Evolutionary conservation across 2,797 vertebrate genomes (phyloP), one percentile per base, ranked within the genome.

Genomic region (Cyclopterus lumpus): DNA sequence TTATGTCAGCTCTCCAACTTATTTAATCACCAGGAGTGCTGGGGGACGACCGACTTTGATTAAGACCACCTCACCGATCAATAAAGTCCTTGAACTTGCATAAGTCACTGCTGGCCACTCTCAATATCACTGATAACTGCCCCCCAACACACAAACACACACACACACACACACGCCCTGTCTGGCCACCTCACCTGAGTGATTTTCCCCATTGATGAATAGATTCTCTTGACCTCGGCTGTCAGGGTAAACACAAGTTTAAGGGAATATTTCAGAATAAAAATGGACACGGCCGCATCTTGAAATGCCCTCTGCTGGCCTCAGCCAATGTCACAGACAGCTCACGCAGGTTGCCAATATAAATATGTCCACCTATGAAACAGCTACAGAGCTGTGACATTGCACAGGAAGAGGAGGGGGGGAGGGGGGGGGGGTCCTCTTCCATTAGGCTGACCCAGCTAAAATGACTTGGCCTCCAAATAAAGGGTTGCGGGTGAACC

Each of bases 61-160:
- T 96, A 96, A 96, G 94, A 95, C 91, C 89, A 90, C 92, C 91
- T 92, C 88, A 82, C 86, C 18, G 81, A 97, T 97, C 96, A 95
- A 96, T 97, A 95, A 94, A 95, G 95, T 93, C 96, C 95, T 96
- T 97, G 96, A 96, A 96, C 96, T 96, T 96, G 91, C 86, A 88
- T 95, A 96, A 95, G 95, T 95, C 94, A 95, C 87, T 83, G 83
- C 86, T 88, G 88, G 83, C 89, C 94, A 89, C 89, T 95, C 84
- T 89, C 93, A 94, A 78, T 95, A 96, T 94, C 78, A 86, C 81
- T 84, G 91, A 93, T 91, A 91, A 86, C 88, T 67, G 34, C 68
- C 62, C 73, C 48, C 26, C 11, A 81, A 71, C 55, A 61, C 57
- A 71, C 64, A 70, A 28, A 51, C 32, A 58, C 65, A 58, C 55